Conservation (phyloP, 2,888 invertebrate genomes). For the Parthenolecanium corni region DNA sequence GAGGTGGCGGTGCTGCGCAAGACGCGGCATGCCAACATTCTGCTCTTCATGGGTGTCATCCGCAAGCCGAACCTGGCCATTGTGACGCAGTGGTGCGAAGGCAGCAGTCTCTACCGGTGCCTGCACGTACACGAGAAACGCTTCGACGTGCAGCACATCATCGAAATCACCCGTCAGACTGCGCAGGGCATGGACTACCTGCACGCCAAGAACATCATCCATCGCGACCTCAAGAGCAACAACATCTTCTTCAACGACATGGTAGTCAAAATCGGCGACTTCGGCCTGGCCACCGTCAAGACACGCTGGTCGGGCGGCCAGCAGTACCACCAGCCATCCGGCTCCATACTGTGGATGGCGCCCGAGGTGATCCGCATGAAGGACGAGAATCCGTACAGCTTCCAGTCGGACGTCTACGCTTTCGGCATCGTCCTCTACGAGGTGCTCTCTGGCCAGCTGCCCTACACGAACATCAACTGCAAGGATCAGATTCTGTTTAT, state of each 20-base stretch:
- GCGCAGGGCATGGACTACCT: slow-evolving; percentile 99
- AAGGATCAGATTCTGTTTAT: slow-evolving; percentile 92
- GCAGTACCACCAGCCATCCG: slow-evolving; percentile 87
- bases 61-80: slow-evolving; percentile 92
- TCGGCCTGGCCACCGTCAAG: slow-evolving; percentile 94
- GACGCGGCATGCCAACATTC: slow-evolving; percentile 91
- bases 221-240: slow-evolving; percentile 95
- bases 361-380: slow-evolving; percentile 99
- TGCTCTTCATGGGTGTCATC: slow-evolving; percentile 98
- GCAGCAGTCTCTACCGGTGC: slow-evolving; percentile 93
- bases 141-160: slow-evolving; percentile 79
- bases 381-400: slow-evolving; percentile 90
- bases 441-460: slow-evolving; percentile 79
- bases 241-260: slow-evolving; percentile 97
- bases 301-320: slow-evolving; percentile 90
- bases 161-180: slow-evolving; percentile 93
- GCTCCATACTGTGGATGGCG: slow-evolving; percentile 99
- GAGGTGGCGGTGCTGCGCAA: slow-evolving; percentile 91
- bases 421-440: slow-evolving; percentile 97
- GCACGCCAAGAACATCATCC: slow-evolving; percentile 97
- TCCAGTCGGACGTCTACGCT: slow-evolving; percentile 98
- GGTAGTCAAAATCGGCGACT: slow-evolving; percentile 98
- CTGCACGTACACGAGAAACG: slow-evolving; percentile 90
- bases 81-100: slow-evolving; percentile 99
- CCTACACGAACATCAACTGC: slow-evolving; percentile 86